Evolutionary conservation across 2,113 vertebrate species (phyloP).

Genomic region (Cisticola juncidis): DNA sequence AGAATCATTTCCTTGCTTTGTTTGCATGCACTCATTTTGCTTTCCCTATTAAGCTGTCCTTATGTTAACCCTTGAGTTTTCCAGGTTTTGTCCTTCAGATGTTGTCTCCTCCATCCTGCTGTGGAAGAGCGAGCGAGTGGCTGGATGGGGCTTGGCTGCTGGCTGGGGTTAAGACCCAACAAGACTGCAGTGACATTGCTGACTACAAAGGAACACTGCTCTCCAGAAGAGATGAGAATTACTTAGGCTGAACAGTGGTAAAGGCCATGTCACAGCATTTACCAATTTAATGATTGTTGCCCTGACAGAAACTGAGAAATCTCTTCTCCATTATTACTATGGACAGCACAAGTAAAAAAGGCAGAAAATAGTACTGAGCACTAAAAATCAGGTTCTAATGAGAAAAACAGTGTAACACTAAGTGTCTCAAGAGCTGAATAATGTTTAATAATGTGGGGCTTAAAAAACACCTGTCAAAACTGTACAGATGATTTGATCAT

Average conservation of each 20-base stretch:
- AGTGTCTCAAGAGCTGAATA: not conserved
- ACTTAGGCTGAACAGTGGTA: not conserved
- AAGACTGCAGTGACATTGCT: not conserved
- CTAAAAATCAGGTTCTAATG: not conserved
- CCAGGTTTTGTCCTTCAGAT: not conserved
- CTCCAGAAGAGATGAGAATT: not conserved
- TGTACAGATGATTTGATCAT: not conserved
- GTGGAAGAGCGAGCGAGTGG: accelerated
- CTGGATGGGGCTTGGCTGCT: not conserved
- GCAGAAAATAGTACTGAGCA: not conserved
- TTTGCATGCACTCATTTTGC: not conserved
- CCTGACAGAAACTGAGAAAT: not conserved
- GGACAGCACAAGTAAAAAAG: not conserved
- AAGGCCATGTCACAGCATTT: not conserved
- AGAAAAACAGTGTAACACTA: not conserved
- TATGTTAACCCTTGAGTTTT: not conserved
- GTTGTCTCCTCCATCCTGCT: not conserved
- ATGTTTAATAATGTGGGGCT: not conserved
- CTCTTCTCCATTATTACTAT: not conserved
- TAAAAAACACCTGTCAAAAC: not conserved
- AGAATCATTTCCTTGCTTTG: not conserved
- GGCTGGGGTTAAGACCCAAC: not conserved
- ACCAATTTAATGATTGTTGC: not conserved
- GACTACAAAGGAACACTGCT: not conserved
- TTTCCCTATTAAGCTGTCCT: not conserved